Base-by-base conservation (phyloP, 2,797 vertebrate genomes). In the Hippopotamyrus pictus region DNA sequence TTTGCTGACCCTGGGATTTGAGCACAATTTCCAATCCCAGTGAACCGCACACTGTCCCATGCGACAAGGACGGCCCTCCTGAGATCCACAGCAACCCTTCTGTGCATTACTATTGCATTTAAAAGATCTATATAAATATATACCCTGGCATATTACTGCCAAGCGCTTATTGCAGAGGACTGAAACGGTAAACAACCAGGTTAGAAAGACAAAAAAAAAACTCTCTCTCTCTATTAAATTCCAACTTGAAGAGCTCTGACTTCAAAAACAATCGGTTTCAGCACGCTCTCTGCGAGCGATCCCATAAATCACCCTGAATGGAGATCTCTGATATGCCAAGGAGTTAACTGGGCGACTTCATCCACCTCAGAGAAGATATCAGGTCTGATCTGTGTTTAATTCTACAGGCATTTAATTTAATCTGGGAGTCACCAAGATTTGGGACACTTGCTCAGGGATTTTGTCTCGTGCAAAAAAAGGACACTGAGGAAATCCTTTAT, bases 381-480 rank as follows among this genome's bases (percentile, higher is more conserved):
- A 51, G 19, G 11, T 25, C 82, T 84, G 82, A 84, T 50, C 82
- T 50, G 82, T 84, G 82, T 25, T 84, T 84, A 84, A 84, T 84
- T 51, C n/a, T 84, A n/a, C 41, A n/a, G 46, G 9, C 44, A 22
- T 84, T 84, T 84, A 84, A 84, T 84, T 48, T 84, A 84, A 84
- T 51, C 79, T 83, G 44, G 79, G 79, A 83, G 41, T 48, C 37
- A 48, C n/a, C 17, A 1, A 48, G 41, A 83, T 83, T 48, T 84
- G n/a, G 82, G 82, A 84, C 82, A 51, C 44, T 84, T 48, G 44
- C 44, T 51, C 44, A 51, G 48, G 48, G 82, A 79, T 79, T 84
- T 29, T 51, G 82, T 84, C 44, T 22, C 7, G 9, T 51, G 82
- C 11, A 22, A 9, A 9, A 50, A 3, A 25, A 9, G 3, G 25